Evolutionary conservation across 2,797 vertebrate genomes (phyloP).

Genomic region (Esox masquinongy): DNA sequence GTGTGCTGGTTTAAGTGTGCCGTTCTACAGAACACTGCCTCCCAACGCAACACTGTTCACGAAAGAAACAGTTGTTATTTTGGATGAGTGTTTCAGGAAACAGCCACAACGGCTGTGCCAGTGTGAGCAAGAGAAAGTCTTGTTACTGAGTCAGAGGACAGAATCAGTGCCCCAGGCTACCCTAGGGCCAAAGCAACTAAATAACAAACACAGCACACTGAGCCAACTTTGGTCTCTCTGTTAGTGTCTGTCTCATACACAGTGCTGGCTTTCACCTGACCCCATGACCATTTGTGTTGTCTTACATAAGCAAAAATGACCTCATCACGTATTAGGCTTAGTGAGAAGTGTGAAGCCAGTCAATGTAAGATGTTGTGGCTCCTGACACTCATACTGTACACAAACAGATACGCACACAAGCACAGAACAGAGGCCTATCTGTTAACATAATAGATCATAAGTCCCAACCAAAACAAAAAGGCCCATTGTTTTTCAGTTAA

Average conservation of each 20-base stretch:
- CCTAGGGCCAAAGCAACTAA: conserved; percentile 1
- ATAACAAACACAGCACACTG: not conserved
- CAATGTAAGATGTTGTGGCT: not conserved
- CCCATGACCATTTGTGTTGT: not conserved
- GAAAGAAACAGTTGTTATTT: not conserved
- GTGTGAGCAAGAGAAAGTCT: not conserved
- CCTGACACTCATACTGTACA: not conserved
- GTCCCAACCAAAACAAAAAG: not conserved
- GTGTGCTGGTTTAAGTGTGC: not conserved
- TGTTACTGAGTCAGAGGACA: conserved; percentile 1
- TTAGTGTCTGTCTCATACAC: not conserved
- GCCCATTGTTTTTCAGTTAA: not conserved
- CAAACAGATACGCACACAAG: not conserved
- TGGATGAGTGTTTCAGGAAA: not conserved
- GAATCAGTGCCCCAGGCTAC: not conserved
- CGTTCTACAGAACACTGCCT: not conserved
- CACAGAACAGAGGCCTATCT: not conserved
- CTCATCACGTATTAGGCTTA: not conserved
- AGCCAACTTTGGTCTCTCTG: not conserved
- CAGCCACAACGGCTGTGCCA: not conserved
- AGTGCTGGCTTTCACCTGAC: too few relatives aligned
- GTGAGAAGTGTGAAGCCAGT: not conserved
- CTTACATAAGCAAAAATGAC: not conserved
- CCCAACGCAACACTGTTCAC: not conserved
- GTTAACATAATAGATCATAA: not conserved